Evolutionary conservation across 2,797 vertebrate species (phyloP).

Genomic region (Miichthys miiuy): DNA sequence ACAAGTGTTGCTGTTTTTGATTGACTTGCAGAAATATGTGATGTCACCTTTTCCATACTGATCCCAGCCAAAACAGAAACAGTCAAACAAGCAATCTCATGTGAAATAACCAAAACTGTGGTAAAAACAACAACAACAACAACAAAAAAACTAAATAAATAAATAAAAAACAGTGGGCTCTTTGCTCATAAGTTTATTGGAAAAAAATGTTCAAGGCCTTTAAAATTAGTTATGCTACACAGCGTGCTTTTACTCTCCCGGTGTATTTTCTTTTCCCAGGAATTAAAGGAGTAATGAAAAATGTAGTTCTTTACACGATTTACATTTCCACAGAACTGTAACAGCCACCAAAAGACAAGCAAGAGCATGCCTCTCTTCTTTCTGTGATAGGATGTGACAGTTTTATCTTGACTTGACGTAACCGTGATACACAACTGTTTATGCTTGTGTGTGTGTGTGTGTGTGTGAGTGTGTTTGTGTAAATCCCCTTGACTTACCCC

Average conservation of each 20-base stretch:
- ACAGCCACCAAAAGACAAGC: neutral
- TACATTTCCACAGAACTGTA: constrained; percentile 12
- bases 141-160: neutral
- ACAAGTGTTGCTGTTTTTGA: neutral
- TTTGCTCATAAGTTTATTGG: neutral
- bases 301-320: constrained; percentile 15
- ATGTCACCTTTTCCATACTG: neutral
- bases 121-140: too few relatives aligned
- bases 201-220: neutral
- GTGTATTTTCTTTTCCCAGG: constrained; percentile 4
- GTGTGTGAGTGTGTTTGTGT: neutral
- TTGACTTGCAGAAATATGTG: too few relatives aligned
- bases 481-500: constrained; percentile 71
- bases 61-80: neutral
- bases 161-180: neutral
- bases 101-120: neutral
- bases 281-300: constrained; percentile 23
- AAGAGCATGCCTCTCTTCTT: constrained; percentile 8
- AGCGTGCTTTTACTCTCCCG: neutral
- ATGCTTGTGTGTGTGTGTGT: constrained; percentile 1
- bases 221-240: neutral
- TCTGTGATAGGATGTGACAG: neutral
- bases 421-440: neutral
- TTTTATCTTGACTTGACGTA: constrained; percentile 6
- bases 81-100: neutral